Conservation (phyloP, 2,797 vertebrate species). For the Hemibagrus guttatus region DNA sequence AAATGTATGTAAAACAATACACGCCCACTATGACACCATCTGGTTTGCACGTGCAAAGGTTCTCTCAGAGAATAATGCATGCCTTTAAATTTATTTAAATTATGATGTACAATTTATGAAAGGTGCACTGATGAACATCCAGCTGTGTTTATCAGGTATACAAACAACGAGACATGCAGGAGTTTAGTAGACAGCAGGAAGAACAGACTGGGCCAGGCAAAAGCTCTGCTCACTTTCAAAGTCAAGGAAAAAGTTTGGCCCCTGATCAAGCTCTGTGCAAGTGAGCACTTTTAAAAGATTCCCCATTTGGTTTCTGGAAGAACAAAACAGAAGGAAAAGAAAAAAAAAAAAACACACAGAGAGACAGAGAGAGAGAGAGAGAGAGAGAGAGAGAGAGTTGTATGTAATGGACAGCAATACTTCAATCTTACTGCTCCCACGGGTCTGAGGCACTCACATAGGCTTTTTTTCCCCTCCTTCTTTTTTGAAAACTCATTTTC, state of each 20-base stretch:
- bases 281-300: slow-evolving; percentile 92
- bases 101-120: background rate
- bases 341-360: slow-evolving; percentile 21
- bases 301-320: slow-evolving; percentile 89
- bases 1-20: slow-evolving; percentile 2
- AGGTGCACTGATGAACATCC: background rate
- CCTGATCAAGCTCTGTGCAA: slow-evolving; percentile 95
- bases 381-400: slow-evolving; percentile 32
- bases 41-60: slow-evolving; percentile 42
- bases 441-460: slow-evolving; percentile 21
- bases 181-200: slow-evolving; percentile 61
- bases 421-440: background rate
- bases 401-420: slow-evolving; percentile 62
- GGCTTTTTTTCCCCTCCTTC: background rate
- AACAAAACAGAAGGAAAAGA: slow-evolving; percentile 58
- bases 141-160: background rate
- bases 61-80: background rate
- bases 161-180: slow-evolving; percentile 46
- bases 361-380: slow-evolving; percentile 23
- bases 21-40: background rate
- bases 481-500: background rate
- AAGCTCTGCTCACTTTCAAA: slow-evolving; percentile 91
- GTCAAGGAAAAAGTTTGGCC: slow-evolving; percentile 94
- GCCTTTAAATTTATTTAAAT: background rate
- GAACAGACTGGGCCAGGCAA: slow-evolving; percentile 69